Base-by-base conservation (phyloP, 2,888 invertebrate genomes). In the Orgyia antiqua region DNA sequence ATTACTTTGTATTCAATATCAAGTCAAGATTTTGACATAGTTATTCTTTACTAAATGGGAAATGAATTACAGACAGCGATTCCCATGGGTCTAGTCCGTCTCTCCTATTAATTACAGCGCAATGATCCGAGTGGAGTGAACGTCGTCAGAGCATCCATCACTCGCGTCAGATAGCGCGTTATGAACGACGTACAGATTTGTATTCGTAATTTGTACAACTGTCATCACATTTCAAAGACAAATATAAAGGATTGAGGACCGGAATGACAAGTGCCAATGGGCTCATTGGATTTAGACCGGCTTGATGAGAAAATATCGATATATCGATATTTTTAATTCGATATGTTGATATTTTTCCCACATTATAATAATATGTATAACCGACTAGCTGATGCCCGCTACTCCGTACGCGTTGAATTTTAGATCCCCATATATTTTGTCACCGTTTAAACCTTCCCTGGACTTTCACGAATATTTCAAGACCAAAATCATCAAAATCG, bases 181-280 rank as follows among this genome's bases (percentile, higher is more conserved):
- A 83, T 76, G 82, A 75, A 80, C 78, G 76, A 78, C 77, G 66
- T 68, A 77, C 77, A 80, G 82, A 83, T 86, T 83, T 84, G 86
- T 86, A 77, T 58, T 73, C 76, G 78, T 86, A 83, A 86, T 86
- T 86, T 86, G 86, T 86, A 86, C 79, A 74, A 80, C 82, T 86
- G 86, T 86, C 86, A 86, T 86, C 86, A 84, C 84, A 84, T 84
- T 84, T 86, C 82, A 84, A 86, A 86, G 86, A 86, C 86, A 86
- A 86, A 84, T 82, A 84, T 84, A 86, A 86, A 84, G 82, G 75
- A 83, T 86, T 75, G 86, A 78, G 75, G 68, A 68, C 72, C 73
- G 73, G 80, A 77, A 80, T 84, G 84, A 86, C 83, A 77, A 84
- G 83, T 83, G 86, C 80, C 80, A 80, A 69, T 65, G 70, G 55